phyloP scores from a whole-genome alignment of 2,113 vertebrate genomes.

The Ranitomeya imitator region DNA sequence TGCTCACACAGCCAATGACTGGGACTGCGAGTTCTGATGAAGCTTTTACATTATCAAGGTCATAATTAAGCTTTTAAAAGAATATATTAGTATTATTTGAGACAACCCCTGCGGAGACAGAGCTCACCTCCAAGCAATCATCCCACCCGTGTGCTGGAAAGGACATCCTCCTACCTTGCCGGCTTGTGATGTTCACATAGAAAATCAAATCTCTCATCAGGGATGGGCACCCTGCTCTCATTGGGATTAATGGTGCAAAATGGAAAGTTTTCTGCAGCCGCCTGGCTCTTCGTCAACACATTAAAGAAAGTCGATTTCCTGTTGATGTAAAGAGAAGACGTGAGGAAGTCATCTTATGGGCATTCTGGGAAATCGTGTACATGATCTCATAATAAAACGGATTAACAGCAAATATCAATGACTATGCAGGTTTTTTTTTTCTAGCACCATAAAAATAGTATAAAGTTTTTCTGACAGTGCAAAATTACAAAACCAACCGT shows the following conservation, averaged over 20 bases:
- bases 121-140: neutral
- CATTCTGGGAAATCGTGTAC: constrained; percentile 2
- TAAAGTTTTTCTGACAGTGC: neutral
- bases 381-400: constrained; percentile 6
- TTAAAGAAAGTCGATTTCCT: constrained; percentile 98
- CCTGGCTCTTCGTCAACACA: constrained; percentile 92
- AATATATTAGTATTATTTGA: neutral
- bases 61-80: neutral
- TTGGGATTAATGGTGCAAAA: constrained; percentile 98
- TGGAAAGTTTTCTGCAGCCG: constrained; percentile 89
- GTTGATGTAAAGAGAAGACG: constrained; percentile 57
- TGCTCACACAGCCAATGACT: too few relatives aligned
- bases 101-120: neutral
- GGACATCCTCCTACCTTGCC: constrained; percentile 77
- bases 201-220: constrained; percentile 91
- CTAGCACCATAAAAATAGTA: neutral
- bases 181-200: constrained; percentile 90
- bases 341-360: constrained; percentile 35
- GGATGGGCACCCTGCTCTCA: constrained; percentile 93
- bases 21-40: too few relatives aligned
- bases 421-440: neutral
- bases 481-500: neutral
- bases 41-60: neutral
- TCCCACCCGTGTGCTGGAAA: neutral
- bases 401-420: constrained; percentile 30